Evolutionary conservation across 53 echinoderm and acorn worm species (phyloP).

Genomic region (Mesocentrotus franciscanus): DNA sequence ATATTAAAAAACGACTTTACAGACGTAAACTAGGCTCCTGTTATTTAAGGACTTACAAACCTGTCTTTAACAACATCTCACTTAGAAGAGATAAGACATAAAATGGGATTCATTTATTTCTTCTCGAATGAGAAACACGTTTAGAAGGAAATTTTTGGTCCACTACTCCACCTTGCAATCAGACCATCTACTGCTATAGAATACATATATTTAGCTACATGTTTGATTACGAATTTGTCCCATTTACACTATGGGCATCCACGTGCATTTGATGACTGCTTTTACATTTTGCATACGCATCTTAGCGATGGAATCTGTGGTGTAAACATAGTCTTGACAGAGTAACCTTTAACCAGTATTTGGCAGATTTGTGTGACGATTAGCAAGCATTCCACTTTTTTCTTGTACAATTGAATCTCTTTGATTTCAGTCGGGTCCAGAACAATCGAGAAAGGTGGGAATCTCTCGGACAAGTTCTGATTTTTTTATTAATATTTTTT

Average conservation of each 20-base stretch:
- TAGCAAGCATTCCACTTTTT: conserved; percentile 67
- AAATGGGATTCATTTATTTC: too few species aligned
- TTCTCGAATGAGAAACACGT: too few species aligned
- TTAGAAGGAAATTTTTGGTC: neutral
- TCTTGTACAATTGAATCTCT: conserved; percentile 63
- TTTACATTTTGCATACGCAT: neutral
- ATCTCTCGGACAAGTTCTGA: neutral
- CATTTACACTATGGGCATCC: neutral
- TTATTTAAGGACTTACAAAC: too few species aligned
- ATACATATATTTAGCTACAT: neutral
- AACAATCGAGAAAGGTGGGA: neutral
- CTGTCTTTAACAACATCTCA: too few species aligned
- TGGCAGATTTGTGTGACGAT: conserved; percentile 64
- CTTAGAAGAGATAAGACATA: too few species aligned
- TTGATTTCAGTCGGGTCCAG: neutral
- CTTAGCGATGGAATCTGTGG: neutral
- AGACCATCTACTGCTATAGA: neutral
- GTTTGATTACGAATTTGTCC: neutral
- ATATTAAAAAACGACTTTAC: too few species aligned
- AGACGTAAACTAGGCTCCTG: too few species aligned
- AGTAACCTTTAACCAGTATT: conserved; percentile 39
- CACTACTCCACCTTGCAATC: neutral
- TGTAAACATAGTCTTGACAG: neutral
- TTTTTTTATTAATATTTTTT: neutral
- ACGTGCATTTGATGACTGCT: neutral